Conservation (phyloP, 2,113 vertebrate species). For the Phylloscopus whistleri region DNA sequence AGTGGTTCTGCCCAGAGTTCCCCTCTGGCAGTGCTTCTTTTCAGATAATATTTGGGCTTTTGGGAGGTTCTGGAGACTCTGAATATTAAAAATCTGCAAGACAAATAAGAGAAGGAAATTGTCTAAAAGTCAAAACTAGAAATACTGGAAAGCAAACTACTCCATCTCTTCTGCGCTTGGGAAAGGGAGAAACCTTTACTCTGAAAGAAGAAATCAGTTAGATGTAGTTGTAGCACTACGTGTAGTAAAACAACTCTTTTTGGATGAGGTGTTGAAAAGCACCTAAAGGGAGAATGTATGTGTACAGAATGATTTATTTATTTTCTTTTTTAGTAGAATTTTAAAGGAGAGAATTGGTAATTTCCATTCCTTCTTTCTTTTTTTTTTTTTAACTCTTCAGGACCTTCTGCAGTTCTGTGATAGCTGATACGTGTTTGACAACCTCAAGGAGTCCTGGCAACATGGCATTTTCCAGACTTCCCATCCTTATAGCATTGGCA, state of each 20-base stretch:
- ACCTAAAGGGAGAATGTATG: neutral
- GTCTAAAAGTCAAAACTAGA: neutral
- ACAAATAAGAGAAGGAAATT: neutral
- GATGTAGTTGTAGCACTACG: neutral
- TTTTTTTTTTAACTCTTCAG: neutral
- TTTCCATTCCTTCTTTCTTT: neutral
- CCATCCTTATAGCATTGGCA: conserved; percentile 63
- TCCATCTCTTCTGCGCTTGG: neutral
- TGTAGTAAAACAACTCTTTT: neutral
- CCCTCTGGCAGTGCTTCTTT: neutral
- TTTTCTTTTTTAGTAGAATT: neutral
- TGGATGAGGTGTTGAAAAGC: neutral
- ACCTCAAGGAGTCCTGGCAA: neutral
- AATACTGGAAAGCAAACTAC: neutral
- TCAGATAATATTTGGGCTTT: neutral
- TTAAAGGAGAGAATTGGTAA: conserved; percentile 29
- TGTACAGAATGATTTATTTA: neutral
- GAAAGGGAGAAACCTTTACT: neutral
- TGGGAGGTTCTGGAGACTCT: neutral
- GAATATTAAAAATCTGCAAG: neutral
- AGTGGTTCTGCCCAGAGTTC: neutral
- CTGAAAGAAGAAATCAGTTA: neutral
- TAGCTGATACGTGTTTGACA: neutral
- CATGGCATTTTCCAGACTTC: conserved; percentile 73
- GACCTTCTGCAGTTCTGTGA: conserved; percentile 26